Percentiles rank a stretch among this genome's conserved stretches.
phyloP scores from a whole-genome alignment of 1,140 invertebrate species.

The Drosophila nikananu region DNA sequence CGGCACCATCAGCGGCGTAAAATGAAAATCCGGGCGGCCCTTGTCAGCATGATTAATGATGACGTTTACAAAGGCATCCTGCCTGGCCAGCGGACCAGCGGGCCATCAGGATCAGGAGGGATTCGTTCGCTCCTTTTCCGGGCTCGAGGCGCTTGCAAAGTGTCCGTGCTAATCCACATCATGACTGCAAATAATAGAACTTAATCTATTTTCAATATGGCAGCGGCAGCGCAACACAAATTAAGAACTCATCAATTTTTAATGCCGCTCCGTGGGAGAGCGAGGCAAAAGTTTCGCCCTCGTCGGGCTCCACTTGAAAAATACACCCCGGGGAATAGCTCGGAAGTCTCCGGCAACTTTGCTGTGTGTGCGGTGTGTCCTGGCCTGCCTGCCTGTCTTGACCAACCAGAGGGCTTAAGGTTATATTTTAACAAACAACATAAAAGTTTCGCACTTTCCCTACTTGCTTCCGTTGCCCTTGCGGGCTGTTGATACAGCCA shows the following conservation, averaged over 20 bases:
- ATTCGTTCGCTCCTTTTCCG: slow-evolving; percentile 41
- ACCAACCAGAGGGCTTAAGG: slow-evolving; percentile 63
- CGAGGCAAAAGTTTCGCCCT: slow-evolving; percentile 41
- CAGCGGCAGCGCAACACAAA: slow-evolving; percentile 76
- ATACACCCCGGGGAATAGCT: slow-evolving; percentile 76
- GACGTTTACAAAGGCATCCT: slow-evolving; percentile 76
- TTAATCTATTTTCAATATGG: slow-evolving; percentile 84
- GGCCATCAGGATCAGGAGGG: slow-evolving; percentile 16
- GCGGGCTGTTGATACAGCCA: slow-evolving; percentile 33
- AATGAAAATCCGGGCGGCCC: slow-evolving; percentile 77
- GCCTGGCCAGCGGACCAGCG: slow-evolving; percentile 22
- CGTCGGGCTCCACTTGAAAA: slow-evolving; percentile 64
- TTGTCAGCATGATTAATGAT: slow-evolving; percentile 84
- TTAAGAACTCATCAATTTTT: slow-evolving; percentile 84
- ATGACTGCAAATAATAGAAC: slow-evolving; percentile 84
- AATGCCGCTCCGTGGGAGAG: slow-evolving; percentile 70
- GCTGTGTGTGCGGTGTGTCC: no score
- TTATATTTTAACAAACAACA: slow-evolving; percentile 74
- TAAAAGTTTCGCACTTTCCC: slow-evolving; percentile 75
- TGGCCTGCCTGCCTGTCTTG: slow-evolving; percentile 25
- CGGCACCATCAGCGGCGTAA: slow-evolving; percentile 51
- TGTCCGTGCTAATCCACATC: slow-evolving; percentile 83
- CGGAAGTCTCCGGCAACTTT: slow-evolving; percentile 38
- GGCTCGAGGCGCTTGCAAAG: slow-evolving; percentile 41
- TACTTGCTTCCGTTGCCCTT: slow-evolving; percentile 20